Base-by-base conservation (phyloP, 2,888 invertebrate species). In the Heliconius sara region DNA sequence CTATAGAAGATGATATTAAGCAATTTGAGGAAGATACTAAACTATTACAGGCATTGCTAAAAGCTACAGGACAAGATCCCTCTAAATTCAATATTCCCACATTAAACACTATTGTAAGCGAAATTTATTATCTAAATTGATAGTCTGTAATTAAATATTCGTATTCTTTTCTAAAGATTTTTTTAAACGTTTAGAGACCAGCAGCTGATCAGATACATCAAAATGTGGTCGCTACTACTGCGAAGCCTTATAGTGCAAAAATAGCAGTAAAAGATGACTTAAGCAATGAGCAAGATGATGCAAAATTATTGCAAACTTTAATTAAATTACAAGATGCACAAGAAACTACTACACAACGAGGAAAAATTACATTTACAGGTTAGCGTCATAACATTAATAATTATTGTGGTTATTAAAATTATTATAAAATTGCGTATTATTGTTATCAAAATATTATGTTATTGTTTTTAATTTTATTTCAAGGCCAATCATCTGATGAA, bases 1-100 rank as follows among this genome's bases (percentile, higher is more conserved):
- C 94, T 2, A 88, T 95, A 80, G 93, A 95, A 85, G 94, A 93
- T 77, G 95, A 95, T 85, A 91, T 95, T 73, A 93, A 90, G 88
- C 94, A 94, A 83, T 95, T 95, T 80, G 92, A 95, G 88, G 92
- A 95, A 89, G 95, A 95, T 84, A 92, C 95, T 79, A 93, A 94
- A 86, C 88, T 95, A 65, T 87, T 95, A 80, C 91, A 95, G 89
- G 95, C 94, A 65, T 88, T 95, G 67, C 87, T 95, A 80, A 93
- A 95, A 85, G 94, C 94, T 9, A 95, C 94, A 7, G 94, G 94
- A 81, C 93, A 95, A 88, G 93, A 95, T 82, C 94, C 95, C 78
- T 91, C 95, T 7, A 89, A 93, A 87, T 91, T 94, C 83, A 94
- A 95, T 84, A 89, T 95, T 85, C 95, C 95, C 13, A 91, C 92